These are phyloP conservation scores for Eugnorisma glareosa DNA, from an alignment of 2,888 invertebrate species.

Conservation along the genomic window DNA sequence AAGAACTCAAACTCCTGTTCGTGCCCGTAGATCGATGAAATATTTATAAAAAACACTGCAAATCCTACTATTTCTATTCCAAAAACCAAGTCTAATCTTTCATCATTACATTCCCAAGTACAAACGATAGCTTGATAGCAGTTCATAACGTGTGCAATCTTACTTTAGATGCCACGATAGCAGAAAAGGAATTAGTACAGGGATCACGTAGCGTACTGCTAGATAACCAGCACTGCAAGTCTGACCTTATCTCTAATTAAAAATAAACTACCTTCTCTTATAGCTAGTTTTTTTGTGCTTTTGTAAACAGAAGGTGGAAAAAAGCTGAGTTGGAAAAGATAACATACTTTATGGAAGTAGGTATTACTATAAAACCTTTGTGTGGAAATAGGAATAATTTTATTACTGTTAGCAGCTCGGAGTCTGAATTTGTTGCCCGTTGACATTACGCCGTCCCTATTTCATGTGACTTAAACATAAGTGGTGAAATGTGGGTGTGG, in stretches of 20 bases:
- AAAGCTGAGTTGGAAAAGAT: not conserved
- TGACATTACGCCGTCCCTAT: not conserved
- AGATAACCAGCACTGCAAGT: slow-evolving; percentile 71
- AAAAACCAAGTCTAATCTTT: slow-evolving; percentile 4
- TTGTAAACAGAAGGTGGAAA: not conserved
- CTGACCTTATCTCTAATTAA: slow-evolving; percentile 75
- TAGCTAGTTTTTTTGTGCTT: slow-evolving; percentile 39
- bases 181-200: slow-evolving; percentile 68
- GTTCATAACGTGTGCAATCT: slow-evolving; percentile 67
- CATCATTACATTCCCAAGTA: slow-evolving; percentile 30
- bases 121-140: slow-evolving; percentile 31
- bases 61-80: not conserved
- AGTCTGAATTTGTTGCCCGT: not conserved
- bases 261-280: slow-evolving; percentile 73
- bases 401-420: not conserved
- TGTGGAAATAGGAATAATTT: not conserved
- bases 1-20: not conserved
- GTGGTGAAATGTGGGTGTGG: not conserved
- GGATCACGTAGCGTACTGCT: slow-evolving; percentile 70
- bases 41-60: not conserved
- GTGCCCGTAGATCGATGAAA: not conserved
- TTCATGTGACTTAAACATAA: not conserved
- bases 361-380: not conserved
- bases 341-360: not conserved
- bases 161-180: slow-evolving; percentile 65